A percentile compares a stretch with the other conserved stretches of the same genome.
These are phyloP conservation scores for Prionace glauca DNA, from an alignment of 2,797 vertebrate genomes.

Conservation along the genomic window DNA sequence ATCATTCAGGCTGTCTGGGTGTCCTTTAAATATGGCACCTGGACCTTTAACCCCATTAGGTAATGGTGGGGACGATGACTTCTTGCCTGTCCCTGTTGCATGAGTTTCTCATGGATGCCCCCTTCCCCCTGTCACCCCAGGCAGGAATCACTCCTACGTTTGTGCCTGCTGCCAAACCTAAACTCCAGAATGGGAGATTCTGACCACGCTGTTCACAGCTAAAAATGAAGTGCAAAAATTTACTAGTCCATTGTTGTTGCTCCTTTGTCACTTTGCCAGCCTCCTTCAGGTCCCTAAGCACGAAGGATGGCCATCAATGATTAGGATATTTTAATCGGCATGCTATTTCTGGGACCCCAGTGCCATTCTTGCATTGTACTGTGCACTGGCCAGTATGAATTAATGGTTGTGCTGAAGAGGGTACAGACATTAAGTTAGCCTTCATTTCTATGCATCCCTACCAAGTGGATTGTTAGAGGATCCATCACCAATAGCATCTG, in stretches of 20 bases:
- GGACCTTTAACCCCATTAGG: no score
- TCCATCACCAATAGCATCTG: background rate
- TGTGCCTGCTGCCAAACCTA: no score
- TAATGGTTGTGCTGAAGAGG: background rate
- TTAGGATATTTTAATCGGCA: background rate
- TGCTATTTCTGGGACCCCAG: background rate
- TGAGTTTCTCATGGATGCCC: no score
- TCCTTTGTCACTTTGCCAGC: background rate
- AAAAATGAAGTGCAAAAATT: background rate
- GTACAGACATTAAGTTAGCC: background rate
- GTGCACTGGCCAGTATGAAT: no score
- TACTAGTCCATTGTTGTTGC: background rate
- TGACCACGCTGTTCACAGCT: background rate
- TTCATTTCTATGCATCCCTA: background rate
- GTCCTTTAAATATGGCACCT: no score
- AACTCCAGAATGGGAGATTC: background rate
- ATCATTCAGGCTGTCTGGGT: no score
- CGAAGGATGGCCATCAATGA: background rate
- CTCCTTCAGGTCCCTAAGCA: background rate
- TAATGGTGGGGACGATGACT: no score
- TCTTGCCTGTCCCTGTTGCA: no score
- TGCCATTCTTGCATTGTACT: background rate
- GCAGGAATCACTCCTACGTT: background rate
- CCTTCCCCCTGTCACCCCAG: no score
- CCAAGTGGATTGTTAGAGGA: background rate